phyloP scores from a whole-genome alignment of 2,888 invertebrate species.

The Callyntrura guangdongensis region DNA sequence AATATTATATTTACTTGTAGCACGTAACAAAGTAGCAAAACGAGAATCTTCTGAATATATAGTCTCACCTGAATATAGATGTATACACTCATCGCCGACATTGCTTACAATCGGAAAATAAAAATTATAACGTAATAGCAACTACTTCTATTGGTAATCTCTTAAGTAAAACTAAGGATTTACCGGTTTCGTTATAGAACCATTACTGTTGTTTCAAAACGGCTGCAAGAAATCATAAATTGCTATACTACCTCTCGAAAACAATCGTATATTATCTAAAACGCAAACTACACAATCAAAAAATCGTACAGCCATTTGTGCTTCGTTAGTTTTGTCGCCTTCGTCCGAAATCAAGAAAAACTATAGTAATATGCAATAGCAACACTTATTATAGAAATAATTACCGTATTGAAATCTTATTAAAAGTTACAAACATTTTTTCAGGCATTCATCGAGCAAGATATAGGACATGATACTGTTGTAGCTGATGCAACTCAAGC shows the following conservation, averaged over 20 bases:
- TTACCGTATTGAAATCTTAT: background rate
- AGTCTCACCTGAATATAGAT: background rate
- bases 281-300: background rate
- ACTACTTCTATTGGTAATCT: background rate
- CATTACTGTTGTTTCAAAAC: background rate
- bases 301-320: background rate
- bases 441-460: background rate
- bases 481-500: background rate
- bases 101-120: background rate
- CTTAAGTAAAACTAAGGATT: background rate
- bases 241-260: background rate
- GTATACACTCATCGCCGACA: background rate
- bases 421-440: background rate
- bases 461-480: background rate
- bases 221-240: background rate
- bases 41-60: background rate
- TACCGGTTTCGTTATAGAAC: background rate
- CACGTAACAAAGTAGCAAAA: background rate
- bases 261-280: background rate
- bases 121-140: background rate
- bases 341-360: background rate
- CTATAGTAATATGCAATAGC: background rate
- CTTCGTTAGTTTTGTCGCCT: conserved; percentile 12
- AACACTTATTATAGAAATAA: too few species aligned
- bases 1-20: background rate